Conservation (phyloP, 2,113 vertebrate species). For the Pteronura brasiliensis region DNA sequence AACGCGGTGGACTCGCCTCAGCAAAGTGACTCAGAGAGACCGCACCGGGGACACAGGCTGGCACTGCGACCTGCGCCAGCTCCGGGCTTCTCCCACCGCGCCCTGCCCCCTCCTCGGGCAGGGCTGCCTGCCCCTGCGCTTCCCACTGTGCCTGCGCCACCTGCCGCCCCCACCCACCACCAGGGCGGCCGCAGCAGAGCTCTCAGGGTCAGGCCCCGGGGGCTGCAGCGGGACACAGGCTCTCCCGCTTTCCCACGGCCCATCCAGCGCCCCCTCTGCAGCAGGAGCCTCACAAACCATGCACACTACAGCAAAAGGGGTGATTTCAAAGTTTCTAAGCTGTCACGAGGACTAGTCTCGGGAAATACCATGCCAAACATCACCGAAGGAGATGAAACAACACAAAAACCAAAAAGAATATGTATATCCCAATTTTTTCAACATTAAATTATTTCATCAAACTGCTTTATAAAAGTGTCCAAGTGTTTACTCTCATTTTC, state of each 20-base stretch:
- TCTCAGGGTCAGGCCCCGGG: no score
- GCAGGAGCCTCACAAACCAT: neutral
- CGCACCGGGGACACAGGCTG: neutral
- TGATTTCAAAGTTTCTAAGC: neutral
- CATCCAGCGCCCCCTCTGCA: neutral
- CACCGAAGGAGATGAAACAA: neutral
- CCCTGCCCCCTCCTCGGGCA: no score
- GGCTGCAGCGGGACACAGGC: neutral
- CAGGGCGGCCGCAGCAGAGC: accelerated
- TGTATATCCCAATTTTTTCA: neutral
- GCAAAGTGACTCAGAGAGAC: neutral
- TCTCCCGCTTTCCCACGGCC: neutral
- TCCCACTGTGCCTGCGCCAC: no score
- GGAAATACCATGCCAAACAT: neutral
- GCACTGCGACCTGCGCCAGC: neutral
- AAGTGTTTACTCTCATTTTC: neutral
- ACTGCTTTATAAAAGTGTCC: neutral
- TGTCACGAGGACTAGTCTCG: neutral
- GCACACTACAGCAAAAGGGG: neutral
- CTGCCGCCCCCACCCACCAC: neutral
- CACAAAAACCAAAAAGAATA: neutral
- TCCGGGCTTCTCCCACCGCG: neutral
- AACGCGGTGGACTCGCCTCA: neutral
- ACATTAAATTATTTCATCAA: neutral
- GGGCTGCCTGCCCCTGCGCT: neutral